These are phyloP conservation scores for Ladona fulva DNA, from an alignment of 1,140 invertebrate genomes.

Conservation along the genomic window DNA sequence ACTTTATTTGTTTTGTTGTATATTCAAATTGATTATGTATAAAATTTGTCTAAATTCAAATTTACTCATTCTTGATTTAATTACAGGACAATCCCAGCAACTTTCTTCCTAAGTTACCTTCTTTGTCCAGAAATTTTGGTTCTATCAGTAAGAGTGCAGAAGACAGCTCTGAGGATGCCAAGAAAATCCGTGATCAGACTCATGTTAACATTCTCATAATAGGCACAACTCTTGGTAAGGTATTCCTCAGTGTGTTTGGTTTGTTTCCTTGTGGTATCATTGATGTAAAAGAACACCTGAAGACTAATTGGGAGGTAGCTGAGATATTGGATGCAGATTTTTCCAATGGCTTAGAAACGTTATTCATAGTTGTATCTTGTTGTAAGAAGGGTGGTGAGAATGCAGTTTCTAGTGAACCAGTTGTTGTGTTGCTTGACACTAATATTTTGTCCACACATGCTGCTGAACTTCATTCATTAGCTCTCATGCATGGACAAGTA, in stretches of 20 bases:
- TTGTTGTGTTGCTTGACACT: conserved; percentile 52
- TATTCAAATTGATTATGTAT: too few species aligned
- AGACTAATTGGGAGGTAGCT: conserved; percentile 26
- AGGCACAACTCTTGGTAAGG: conserved; percentile 59
- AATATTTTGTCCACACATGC: conserved; percentile 53
- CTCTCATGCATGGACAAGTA: conserved; percentile 62
- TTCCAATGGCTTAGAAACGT: conserved; percentile 48
- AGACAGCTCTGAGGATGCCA: conserved; percentile 52
- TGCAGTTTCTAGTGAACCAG: conserved; percentile 34
- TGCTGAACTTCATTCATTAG: conserved; percentile 57
- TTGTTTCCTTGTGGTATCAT: conserved; percentile 68
- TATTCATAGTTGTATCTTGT: conserved; percentile 42
- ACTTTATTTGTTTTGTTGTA: too few species aligned
- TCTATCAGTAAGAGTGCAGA: conserved; percentile 41
- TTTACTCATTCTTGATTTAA: neutral
- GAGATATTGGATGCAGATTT: conserved; percentile 43
- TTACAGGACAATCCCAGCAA: conserved; percentile 36
- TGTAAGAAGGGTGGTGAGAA: conserved; percentile 36
- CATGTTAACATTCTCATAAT: conserved; percentile 69
- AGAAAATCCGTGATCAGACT: conserved; percentile 53
- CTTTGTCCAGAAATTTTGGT: conserved; percentile 46
- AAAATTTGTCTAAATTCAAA: too few species aligned
- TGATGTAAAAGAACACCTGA: conserved; percentile 39
- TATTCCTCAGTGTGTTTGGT: conserved; percentile 74
- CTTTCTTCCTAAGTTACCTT: conserved; percentile 47